Evolutionary conservation across 2,888 invertebrate species (phyloP), one percentile per base, ranked within the genome.

Genomic region (Phengaris arion): DNA sequence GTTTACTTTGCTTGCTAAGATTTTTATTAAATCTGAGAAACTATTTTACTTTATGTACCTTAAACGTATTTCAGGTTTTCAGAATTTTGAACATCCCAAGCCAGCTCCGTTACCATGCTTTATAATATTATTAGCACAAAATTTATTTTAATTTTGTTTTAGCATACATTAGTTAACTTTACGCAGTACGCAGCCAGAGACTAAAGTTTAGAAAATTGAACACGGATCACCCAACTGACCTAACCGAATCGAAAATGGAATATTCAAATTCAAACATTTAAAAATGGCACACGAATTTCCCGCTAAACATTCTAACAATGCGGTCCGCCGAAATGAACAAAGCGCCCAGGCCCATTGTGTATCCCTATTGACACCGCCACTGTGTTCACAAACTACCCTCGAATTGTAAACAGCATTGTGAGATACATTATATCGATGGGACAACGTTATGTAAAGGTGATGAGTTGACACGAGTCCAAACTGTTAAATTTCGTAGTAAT

Each of bases 291-390:
- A 51, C 22, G 70, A 52, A 70, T 51, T 70, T 70, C 52, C 52
- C 70, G 52, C 70, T 70, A 70, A 70, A 51, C 48, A 52, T 74
- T 74, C 48, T 13, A 74, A 77, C 77, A 74, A 76, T 76, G 64
- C 74, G n/a, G 55, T 69, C 75, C 74, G 74, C 59, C 54, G 57
- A 75, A 75, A 77, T 69, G 74, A 74, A 75, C 57, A 75, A 64
- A 59, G 69, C 52, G 45, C 13, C 54, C 46, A 9, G n/a, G 51
- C 9, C 59, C 55, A 69, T 77, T 77, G 77, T 77, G 73, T 73
- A 35, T 35, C 35, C 35, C 55, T 35, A 73, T 74, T 77, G 69
- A 75, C 75, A 68, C 57, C n/a, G 68, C 55, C 51, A 72, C 72
- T 75, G 70, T 70, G 52, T 70, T 70, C 70, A 64, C 48, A 1